Evolutionary conservation across 1,140 invertebrate species (phyloP).

Genomic region (Pseudachorutes palmiensis): DNA sequence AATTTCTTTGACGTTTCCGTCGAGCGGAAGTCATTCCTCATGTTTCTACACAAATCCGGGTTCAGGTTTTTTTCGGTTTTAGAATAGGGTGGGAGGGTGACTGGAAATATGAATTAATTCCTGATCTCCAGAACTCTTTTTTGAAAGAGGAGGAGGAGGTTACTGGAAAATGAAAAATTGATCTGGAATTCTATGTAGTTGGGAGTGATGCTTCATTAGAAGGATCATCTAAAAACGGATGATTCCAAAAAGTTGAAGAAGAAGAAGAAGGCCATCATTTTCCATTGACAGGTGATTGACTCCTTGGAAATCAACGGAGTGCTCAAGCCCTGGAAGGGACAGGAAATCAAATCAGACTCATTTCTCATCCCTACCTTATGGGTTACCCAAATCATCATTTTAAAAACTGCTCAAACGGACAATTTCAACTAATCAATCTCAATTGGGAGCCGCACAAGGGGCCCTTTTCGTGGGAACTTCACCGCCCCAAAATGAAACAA

Average conservation of each 20-base stretch:
- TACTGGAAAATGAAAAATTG: too few relatives aligned
- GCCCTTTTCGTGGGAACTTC: background rate
- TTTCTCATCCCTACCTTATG: constrained; percentile 1
- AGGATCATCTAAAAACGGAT: too few relatives aligned
- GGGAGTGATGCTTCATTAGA: too few relatives aligned
- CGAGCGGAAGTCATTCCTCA: background rate
- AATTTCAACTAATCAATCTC: constrained; percentile 3
- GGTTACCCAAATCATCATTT: background rate
- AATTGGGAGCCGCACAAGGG: background rate
- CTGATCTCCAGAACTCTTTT: too few relatives aligned
- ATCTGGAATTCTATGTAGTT: too few relatives aligned
- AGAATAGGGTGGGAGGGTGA: too few relatives aligned
- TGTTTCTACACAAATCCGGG: background rate
- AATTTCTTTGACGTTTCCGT: background rate
- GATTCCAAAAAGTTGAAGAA: too few relatives aligned
- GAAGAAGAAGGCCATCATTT: constrained; percentile 24
- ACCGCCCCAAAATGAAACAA: too few relatives aligned
- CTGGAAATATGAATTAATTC: too few relatives aligned
- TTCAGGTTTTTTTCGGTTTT: too few relatives aligned
- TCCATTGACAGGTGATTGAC: constrained; percentile 6
- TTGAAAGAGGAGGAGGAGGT: too few relatives aligned
- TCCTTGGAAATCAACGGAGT: constrained; percentile 13
- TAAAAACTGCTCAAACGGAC: constrained; percentile 1
- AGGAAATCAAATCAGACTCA: constrained; percentile 8
- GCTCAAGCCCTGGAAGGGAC: constrained; percentile 18